Evolutionary conservation across 37 sponge, comb jelly and placozoan species (phyloP).

Genomic region (Chondrosia reniformis): DNA sequence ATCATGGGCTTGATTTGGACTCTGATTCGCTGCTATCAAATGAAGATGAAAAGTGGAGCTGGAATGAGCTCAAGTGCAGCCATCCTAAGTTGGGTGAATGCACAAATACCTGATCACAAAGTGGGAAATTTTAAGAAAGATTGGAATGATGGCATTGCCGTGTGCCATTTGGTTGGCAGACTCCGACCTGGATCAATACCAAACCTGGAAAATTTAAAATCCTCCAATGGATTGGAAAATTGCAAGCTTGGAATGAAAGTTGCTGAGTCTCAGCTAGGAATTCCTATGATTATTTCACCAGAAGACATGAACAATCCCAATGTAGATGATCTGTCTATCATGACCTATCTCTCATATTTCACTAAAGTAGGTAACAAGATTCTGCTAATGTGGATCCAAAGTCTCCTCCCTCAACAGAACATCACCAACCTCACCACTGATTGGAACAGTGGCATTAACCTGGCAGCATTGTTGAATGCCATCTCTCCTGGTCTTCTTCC

Average conservation of each 20-base stretch:
- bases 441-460: conserved; percentile 80
- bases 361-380: conserved; percentile 41
- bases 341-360: conserved; percentile 91
- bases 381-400: conserved; percentile 76
- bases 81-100: conserved; percentile 87
- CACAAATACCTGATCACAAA: conserved; percentile 59
- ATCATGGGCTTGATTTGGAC: conserved; percentile 96
- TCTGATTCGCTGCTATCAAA: conserved; percentile 88
- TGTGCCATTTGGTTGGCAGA: conserved; percentile 60
- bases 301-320: conserved; percentile 75
- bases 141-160: conserved; percentile 84
- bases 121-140: conserved; percentile 73
- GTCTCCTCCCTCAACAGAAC: conserved; percentile 62
- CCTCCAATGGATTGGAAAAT: conserved; percentile 55
- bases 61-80: conserved; percentile 72
- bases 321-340: conserved; percentile 82
- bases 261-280: conserved; percentile 60
- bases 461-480: conserved; percentile 76
- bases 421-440: conserved; percentile 80
- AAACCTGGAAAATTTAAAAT: conserved; percentile 55
- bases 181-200: conserved; percentile 77
- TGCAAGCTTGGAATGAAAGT: conserved; percentile 64
- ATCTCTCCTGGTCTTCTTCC: conserved; percentile 63
- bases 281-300: conserved; percentile 68
- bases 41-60: conserved; percentile 52